Base-by-base conservation (phyloP, 2,888 invertebrate species). In the Agrotis segetum region DNA sequence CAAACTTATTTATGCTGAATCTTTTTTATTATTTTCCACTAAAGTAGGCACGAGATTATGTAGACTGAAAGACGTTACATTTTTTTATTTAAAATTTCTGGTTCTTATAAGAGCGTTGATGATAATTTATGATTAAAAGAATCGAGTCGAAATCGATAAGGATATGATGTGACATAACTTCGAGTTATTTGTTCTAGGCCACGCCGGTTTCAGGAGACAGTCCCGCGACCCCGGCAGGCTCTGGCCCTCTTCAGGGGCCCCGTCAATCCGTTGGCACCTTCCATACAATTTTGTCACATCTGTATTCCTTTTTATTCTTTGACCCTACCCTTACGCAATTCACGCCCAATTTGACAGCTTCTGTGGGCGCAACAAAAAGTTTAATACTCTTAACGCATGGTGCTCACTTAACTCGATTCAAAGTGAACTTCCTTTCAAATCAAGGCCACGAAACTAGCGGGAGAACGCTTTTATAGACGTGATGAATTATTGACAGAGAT, bases 311-410 rank as follows among this genome's bases (percentile, higher is more conserved):
- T 56, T 17, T 64, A 67, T 64, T 80, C 82, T 69, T 14, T 64
- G 78, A 40, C 29, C 63, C 34, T 50, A 19, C 64, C 84, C 85
- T 84, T 85, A 86, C 88, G 86, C 87, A 87, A 75, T 91, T 92
- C 88, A 91, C 91, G 91, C 91, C 87, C 91, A 90, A 92, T 92
- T 92, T 92, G 89, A 88, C 87, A 85, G 88, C 81, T 84, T 86
- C 81, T 84, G 88, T 86, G 88, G 87, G 88, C 84, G 83, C 85
- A 87, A 87, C 89, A 91, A 92, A 91, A 91, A 91, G 91, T 91
- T 89, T 92, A 90, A 92, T 91, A 88, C 89, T 89, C 86, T 90
- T 89, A 91, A 90, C 90, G 89, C 88, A 87, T 85, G 85, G 87
- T 80, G 87, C 87, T 88, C 88, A 88, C 88, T 90, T 88, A 90